Evolutionary conservation across 2,797 vertebrate genomes (phyloP), one percentile per base, ranked within the genome.

Genomic region (Cuniculus paca): DNA sequence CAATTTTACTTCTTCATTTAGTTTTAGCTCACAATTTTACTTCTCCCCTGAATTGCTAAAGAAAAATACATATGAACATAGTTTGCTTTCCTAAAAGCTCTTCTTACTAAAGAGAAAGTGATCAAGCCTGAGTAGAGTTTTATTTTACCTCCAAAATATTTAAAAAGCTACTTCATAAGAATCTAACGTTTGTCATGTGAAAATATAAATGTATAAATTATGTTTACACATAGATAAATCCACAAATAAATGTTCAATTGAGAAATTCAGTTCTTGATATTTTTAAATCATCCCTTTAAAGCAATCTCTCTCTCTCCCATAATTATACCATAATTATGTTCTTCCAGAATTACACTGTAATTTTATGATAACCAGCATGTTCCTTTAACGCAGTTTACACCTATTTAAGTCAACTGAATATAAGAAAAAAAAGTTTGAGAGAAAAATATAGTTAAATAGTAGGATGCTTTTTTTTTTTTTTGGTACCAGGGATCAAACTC

Each of bases 181-280:
- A n/a, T n/a, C 58, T 13, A 77, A 88, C 42, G 12, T 39, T 2
- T 82, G 19, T 10, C 28, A 79, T 6, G 6, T 61, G 4, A 63
- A 92, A 84, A 77, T 74, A 78, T 70, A 82, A 89, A 54, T 74
- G 20, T 31, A 48, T 0, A 68, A 70, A 22, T 84, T 75, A 70
- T 56, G 11, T 81, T 19, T 78, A 78, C 36, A 22, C 72, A 61
- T 5, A 94, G 4, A 89, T 74, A 56, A 87, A 75, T 24, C 26
- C 42, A 61, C 11, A 95, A 3, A 91, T 68, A 60, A 87, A 75
- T 50, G 11, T 89, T 77, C 50, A 72, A 63, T 75, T 91, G 10
- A 91, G 75, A 42, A 80, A 68, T 31, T 11, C 2, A 17, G 9
- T 42, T 61, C 26, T 63, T 94, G 24, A 45, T 63, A 78, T 56